Conservation (phyloP, 2,888 invertebrate species). For the Hetaerina titia region DNA sequence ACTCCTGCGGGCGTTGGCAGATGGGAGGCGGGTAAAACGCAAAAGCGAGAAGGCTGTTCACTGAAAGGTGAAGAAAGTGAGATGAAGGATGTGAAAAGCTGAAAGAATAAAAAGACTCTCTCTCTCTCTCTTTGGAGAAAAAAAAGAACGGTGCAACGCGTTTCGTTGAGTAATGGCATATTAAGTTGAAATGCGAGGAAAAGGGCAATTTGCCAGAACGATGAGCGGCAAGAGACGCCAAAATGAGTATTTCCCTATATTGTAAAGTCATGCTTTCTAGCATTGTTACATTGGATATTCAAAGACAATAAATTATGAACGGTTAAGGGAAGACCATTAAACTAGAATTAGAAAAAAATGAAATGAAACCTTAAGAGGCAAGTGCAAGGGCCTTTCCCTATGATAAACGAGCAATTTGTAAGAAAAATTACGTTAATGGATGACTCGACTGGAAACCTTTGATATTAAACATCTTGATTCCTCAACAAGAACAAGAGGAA, state of each 20-base stretch:
- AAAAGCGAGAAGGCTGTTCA: neutral
- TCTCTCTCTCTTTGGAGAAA: neutral
- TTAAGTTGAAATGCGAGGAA: slow-evolving; percentile 54
- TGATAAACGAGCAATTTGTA: neutral
- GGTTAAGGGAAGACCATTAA: neutral
- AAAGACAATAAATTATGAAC: neutral
- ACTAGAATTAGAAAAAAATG: neutral
- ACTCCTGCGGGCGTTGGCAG: slow-evolving; percentile 28
- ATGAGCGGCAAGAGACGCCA: neutral
- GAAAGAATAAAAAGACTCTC: neutral
- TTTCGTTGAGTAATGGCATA: slow-evolving; percentile 39
- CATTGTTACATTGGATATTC: neutral
- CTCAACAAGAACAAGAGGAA: neutral
- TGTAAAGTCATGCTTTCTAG: neutral
- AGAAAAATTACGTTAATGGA: neutral
- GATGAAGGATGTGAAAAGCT: slow-evolving; percentile 42
- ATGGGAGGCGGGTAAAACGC: slow-evolving; percentile 16
- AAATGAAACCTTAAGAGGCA: neutral
- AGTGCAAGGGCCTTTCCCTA: neutral
- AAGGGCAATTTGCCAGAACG: slow-evolving; percentile 46
- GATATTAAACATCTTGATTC: neutral
- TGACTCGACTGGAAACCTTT: neutral
- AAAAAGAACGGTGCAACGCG: slow-evolving; percentile 7
- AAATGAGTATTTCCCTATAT: neutral
- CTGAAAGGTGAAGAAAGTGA: slow-evolving; percentile 45